Conservation (phyloP, 92 coral and sea anemone species). For the Phenganax marumi region DNA sequence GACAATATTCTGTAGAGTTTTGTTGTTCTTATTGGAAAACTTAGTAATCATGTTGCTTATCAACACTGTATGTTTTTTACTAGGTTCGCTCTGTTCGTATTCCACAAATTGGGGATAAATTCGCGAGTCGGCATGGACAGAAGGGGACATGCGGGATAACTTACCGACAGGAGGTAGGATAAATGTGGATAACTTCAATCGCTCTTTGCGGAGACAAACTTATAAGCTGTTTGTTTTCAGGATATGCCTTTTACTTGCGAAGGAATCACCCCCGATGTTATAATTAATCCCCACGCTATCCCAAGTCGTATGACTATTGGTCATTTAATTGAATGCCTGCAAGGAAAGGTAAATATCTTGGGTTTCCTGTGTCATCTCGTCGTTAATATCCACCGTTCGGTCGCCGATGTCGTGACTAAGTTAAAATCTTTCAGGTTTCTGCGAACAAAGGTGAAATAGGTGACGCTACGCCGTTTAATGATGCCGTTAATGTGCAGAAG, state of each 20-base stretch:
- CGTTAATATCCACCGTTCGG: neutral
- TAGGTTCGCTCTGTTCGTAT: conserved; percentile 96
- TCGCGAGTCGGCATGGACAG: conserved; percentile 99
- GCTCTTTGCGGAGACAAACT: too few relatives aligned
- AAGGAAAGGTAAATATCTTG: conserved; percentile 75
- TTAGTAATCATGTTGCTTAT: neutral
- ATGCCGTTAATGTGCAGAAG: conserved; percentile 97
- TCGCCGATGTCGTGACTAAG: too few relatives aligned
- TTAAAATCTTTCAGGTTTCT: conserved; percentile 65
- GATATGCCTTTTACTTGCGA: conserved; percentile 99
- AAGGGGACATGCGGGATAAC: conserved; percentile 98
- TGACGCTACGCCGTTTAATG: conserved; percentile 97
- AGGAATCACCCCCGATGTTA: conserved; percentile 94
- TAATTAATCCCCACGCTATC: conserved; percentile 97
- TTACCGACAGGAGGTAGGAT: conserved; percentile 88
- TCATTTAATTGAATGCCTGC: conserved; percentile 94
- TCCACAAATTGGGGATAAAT: conserved; percentile 99
- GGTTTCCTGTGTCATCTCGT: neutral
- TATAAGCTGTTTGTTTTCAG: conserved; percentile 38
- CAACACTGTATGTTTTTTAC: neutral
- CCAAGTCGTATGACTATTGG: conserved; percentile 99
- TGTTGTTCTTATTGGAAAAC: too few relatives aligned
- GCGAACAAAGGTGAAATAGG: conserved; percentile 99
- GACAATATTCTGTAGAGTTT: neutral
- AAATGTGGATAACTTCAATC: neutral